Evolutionary conservation across 2,113 vertebrate species (phyloP).

Genomic region (Macquaria ambigua): DNA sequence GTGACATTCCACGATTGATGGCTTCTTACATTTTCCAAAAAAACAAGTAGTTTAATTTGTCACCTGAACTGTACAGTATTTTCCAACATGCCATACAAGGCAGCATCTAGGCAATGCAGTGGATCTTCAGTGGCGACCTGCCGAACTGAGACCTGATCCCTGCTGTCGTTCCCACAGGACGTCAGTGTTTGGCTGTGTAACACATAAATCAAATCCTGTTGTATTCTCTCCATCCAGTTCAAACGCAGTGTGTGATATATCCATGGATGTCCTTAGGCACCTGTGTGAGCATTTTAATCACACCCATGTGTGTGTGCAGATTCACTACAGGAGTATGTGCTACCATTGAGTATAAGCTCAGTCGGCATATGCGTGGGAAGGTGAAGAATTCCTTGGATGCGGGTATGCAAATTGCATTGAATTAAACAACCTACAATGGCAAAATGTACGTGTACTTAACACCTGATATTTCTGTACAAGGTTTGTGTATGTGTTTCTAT

Average conservation of each 20-base stretch:
- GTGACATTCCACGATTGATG: neutral
- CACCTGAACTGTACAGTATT: neutral
- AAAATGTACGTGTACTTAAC: slow-evolving; percentile 10
- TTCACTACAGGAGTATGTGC: slow-evolving; percentile 15
- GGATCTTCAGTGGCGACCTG: neutral
- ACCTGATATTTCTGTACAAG: neutral
- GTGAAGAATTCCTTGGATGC: slow-evolving; percentile 44
- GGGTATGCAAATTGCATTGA: slow-evolving; percentile 56
- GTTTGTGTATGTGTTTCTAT: neutral
- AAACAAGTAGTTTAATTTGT: neutral
- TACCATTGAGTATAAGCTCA: slow-evolving; percentile 36
- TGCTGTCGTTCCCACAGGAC: slow-evolving; percentile 5
- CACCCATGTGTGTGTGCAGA: slow-evolving; percentile 7
- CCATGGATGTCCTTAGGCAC: neutral
- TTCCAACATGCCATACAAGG: neutral
- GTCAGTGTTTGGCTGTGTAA: slow-evolving; percentile 11
- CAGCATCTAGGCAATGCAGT: neutral
- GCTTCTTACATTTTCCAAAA: neutral
- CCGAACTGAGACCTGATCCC: neutral
- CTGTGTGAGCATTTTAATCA: slow-evolving; percentile 22
- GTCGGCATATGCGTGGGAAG: slow-evolving; percentile 25
- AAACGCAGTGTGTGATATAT: neutral
- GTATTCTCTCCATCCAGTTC: neutral
- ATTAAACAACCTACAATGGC: slow-evolving; percentile 32
- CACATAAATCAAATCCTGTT: neutral